Evolutionary conservation across 2,888 invertebrate genomes (phyloP).

Genomic region (Ophonus ardosiacus): DNA sequence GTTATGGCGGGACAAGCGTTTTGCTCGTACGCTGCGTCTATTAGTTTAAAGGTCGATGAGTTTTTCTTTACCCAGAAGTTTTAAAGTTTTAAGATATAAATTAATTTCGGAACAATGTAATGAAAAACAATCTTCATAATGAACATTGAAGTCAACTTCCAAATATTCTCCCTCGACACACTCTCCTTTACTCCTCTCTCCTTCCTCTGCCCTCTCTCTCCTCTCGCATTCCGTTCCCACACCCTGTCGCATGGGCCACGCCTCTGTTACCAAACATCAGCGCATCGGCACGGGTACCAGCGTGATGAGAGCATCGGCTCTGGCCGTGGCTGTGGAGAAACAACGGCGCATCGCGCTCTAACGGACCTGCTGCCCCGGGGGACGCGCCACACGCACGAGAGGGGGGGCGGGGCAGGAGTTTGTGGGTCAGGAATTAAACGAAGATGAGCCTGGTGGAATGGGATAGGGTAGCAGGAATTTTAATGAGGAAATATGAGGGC

Average conservation of each 20-base stretch:
- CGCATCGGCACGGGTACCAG: conserved; percentile 11
- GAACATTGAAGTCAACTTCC: no score
- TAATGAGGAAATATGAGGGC: no score
- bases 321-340: neutral
- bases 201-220: neutral
- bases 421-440: neutral
- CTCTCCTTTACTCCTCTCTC: neutral
- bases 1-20: no score
- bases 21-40: no score
- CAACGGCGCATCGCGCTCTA: neutral
- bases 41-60: no score
- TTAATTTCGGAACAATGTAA: no score
- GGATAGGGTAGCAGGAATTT: no score
- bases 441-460: no score
- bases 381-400: neutral
- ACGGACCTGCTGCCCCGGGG: neutral
- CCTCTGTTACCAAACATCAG: conserved; percentile 53
- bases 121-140: no score
- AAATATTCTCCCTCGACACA: no score
- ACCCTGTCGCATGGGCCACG: conserved; percentile 26
- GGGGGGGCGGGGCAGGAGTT: neutral
- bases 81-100: no score
- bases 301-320: neutral
- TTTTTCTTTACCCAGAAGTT: no score
- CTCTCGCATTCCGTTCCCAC: conserved; percentile 7